These are phyloP conservation scores for Dryobates pubescens DNA, from an alignment of 2,797 vertebrate genomes.

Conservation along the genomic window DNA sequence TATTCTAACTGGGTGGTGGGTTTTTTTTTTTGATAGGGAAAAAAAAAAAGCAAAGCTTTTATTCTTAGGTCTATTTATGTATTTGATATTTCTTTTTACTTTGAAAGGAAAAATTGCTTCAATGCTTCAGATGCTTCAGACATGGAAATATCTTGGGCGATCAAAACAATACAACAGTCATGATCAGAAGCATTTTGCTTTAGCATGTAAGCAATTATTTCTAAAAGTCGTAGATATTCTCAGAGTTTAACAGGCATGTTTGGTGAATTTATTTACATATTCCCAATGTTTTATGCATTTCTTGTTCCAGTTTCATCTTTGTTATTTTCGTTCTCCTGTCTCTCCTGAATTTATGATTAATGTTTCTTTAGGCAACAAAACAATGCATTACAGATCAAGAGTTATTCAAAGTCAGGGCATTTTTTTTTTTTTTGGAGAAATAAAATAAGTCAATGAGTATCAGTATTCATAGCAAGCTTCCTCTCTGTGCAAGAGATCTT, in stretches of 20 bases:
- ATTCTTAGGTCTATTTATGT: background rate
- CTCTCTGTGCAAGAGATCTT: background rate
- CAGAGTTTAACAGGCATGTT: slow-evolving; percentile 20
- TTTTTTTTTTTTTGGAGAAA: slow-evolving; percentile 11
- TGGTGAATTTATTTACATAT: slow-evolving; percentile 55
- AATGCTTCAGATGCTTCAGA: background rate
- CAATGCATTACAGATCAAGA: slow-evolving; percentile 40
- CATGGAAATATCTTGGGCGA: background rate
- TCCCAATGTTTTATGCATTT: slow-evolving; percentile 60
- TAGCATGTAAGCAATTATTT: slow-evolving; percentile 48
- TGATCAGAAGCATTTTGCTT: slow-evolving; percentile 45
- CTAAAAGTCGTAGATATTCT: slow-evolving; percentile 12
- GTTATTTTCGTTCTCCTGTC: slow-evolving; percentile 36
- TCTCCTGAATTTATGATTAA: slow-evolving; percentile 63
- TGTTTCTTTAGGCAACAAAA: slow-evolving; percentile 50
- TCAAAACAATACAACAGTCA: slow-evolving; percentile 34
- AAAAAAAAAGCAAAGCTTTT: background rate
- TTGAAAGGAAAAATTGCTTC: slow-evolving; percentile 32
- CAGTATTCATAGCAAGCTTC: slow-evolving; percentile 22
- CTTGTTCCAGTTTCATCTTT: slow-evolving; percentile 47
- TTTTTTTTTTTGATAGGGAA: background rate
- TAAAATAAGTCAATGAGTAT: slow-evolving; percentile 44
- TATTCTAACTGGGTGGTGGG: background rate
- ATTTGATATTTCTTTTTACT: background rate
- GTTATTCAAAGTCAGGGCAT: slow-evolving; percentile 25